These are phyloP conservation scores for Sinohyriopsis cumingii DNA, from an alignment of 2,888 invertebrate species.

Conservation along the genomic window DNA sequence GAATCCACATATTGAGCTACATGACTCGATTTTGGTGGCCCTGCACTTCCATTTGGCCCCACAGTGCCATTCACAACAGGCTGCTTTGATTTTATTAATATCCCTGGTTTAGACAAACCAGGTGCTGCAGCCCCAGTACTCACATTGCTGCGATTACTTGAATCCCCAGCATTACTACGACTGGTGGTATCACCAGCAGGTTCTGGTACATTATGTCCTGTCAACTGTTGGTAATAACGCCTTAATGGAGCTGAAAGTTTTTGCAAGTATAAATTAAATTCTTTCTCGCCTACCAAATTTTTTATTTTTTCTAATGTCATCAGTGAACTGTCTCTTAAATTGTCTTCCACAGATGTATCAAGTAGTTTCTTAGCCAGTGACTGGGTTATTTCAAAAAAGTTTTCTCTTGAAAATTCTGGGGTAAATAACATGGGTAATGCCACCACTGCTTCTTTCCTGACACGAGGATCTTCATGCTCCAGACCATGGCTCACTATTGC, in stretches of 20 bases:
- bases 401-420: constrained; percentile 70
- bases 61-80: constrained; percentile 5
- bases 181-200: constrained; percentile 9
- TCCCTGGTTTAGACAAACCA: constrained; percentile 22
- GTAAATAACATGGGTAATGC: constrained; percentile 72
- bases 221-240: constrained; percentile 57
- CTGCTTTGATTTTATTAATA: constrained; percentile 8
- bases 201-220: constrained; percentile 39
- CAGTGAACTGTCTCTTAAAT: constrained; percentile 63
- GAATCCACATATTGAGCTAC: constrained; percentile 52
- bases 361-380: constrained; percentile 66
- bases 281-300: constrained; percentile 68
- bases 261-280: constrained; percentile 66
- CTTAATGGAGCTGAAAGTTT: constrained; percentile 59
- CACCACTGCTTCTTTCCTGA: constrained; percentile 70
- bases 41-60: constrained; percentile 5
- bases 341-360: constrained; percentile 64
- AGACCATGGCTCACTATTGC: constrained; percentile 71
- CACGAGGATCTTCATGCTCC: constrained; percentile 65
- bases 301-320: constrained; percentile 71
- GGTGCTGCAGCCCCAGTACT: constrained; percentile 25
- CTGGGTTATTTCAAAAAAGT: constrained; percentile 69
- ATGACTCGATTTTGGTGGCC: constrained; percentile 3
- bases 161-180: constrained; percentile 10
- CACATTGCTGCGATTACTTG: constrained; percentile 12